These are phyloP conservation scores for Liodrosophila aerea DNA, from an alignment of 2,888 invertebrate species.

Conservation along the genomic window DNA sequence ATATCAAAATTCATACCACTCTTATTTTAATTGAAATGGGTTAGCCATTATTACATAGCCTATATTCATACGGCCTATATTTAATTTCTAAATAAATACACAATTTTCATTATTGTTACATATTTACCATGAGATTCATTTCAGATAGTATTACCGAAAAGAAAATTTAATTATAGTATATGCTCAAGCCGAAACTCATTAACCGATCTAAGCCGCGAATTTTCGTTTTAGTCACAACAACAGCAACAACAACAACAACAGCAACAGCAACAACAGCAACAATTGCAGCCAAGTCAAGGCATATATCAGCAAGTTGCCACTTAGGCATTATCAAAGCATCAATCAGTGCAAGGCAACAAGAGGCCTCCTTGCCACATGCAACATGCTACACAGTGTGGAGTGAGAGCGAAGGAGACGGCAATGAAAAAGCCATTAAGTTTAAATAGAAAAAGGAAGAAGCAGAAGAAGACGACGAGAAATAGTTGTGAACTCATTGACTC, in stretches of 20 bases:
- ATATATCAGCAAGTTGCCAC: constrained; percentile 64
- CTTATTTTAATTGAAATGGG: too few relatives aligned
- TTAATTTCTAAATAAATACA: too few relatives aligned
- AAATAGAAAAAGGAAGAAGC: constrained; percentile 17
- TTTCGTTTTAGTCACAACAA: constrained; percentile 8
- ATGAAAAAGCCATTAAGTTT: constrained; percentile 62
- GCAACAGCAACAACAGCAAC: too few relatives aligned
- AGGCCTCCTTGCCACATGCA: constrained; percentile 60
- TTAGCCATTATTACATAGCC: too few relatives aligned
- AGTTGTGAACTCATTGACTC: constrained; percentile 76
- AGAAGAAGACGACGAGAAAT: constrained; percentile 51
- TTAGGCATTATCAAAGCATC: constrained; percentile 68
- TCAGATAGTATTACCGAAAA: not conserved
- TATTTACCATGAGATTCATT: too few relatives aligned
- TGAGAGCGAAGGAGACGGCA: constrained; percentile 30
- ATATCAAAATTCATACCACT: too few relatives aligned
- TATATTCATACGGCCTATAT: too few relatives aligned
- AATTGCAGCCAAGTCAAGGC: too few relatives aligned
- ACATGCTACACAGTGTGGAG: constrained; percentile 20
- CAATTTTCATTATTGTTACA: too few relatives aligned
- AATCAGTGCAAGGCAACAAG: constrained; percentile 67
- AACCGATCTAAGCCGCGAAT: constrained; percentile 19
- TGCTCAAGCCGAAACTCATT: constrained; percentile 34
- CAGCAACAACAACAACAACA: too few relatives aligned
- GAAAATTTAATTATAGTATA: constrained; percentile 37